Evolutionary conservation across 2,113 vertebrate genomes (phyloP), one percentile per base, ranked within the genome.

Genomic region (Gambusia holbrooki): DNA sequence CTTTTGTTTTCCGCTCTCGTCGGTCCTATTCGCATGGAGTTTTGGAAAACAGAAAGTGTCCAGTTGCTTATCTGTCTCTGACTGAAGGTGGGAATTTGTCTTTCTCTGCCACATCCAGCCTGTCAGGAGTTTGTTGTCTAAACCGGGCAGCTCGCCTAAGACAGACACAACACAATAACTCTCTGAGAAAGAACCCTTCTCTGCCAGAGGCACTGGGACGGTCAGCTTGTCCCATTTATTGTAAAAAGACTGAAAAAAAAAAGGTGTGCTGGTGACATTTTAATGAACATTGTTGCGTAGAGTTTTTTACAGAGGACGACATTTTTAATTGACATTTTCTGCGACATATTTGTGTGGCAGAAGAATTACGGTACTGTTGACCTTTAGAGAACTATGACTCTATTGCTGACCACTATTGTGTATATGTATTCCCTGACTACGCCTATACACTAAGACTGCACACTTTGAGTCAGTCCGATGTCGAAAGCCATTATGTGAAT

Each of bases 401-500:
- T 74, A 62, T 63, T 78, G 30, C 62, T 60, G 62, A 40, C 65
- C 12, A 19, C 62, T 35, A 13, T 8, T 54, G 28, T 61, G 25
- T 45, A 42, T 60, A 19, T 51, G 10, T 33, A n/a, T n/a, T n/a
- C n/a, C n/a, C n/a, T n/a, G n/a, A n/a, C n/a, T n/a, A n/a, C n/a
- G n/a, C n/a, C n/a, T n/a, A n/a, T n/a, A n/a, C n/a, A 40, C 66
- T 73, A 7, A 15, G 48, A 54, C 35, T 51, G 40, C 69, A 61
- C 40, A 42, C 61, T 74, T 58, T 58, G 77, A 71, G 63, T 78
- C 62, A 86, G 51, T 79, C 67, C 58, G 72, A 81, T 77, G 35
- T 51, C 82, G 66, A 88, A 66, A 71, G 68, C 61, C 84, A 84
- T 89, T 84, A 86, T 83, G 84, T 87, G 84, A 70, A 65, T 74